Evolutionary conservation across 2,888 invertebrate species (phyloP).

Genomic region (Spodoptera littoralis): DNA sequence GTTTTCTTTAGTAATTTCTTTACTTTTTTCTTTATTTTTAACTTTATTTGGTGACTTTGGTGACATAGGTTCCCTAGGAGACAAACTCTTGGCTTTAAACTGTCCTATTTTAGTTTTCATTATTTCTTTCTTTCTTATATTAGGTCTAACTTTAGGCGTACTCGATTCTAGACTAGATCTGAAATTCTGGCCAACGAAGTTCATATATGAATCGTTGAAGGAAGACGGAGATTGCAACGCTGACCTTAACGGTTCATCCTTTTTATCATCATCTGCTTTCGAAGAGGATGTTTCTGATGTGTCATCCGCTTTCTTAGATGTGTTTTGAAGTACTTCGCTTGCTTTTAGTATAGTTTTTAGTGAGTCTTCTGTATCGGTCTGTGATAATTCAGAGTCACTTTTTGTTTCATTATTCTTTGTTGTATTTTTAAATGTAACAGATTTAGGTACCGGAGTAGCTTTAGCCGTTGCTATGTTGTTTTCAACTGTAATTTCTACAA

Average conservation of each 20-base stretch:
- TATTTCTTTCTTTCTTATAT: constrained; percentile 56
- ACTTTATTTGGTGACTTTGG: constrained; percentile 22
- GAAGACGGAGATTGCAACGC: constrained; percentile 57
- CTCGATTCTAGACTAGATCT: constrained; percentile 9
- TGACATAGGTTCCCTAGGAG: constrained; percentile 28
- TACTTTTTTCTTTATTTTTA: neutral
- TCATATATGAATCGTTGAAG: constrained; percentile 76
- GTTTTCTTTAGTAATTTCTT: constrained; percentile 18
- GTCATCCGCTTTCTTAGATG: constrained; percentile 1
- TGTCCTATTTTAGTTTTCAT: constrained; percentile 76
- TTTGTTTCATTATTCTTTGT: neutral
- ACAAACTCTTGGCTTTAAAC: constrained; percentile 57
- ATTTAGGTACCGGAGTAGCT: constrained; percentile 4
- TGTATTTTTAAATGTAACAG: constrained; percentile 15
- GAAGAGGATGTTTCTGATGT: neutral
- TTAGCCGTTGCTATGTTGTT: constrained; percentile 15
- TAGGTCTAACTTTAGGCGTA: constrained; percentile 12
- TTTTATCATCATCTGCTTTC: neutral
- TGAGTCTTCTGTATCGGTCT: neutral
- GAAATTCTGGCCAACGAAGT: constrained; percentile 70
- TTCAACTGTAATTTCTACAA: constrained; percentile 30
- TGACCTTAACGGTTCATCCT: constrained; percentile 7
- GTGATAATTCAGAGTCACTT: neutral
- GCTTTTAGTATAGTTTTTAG: neutral
- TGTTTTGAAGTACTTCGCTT: neutral